Conservation (phyloP, 2,113 vertebrate species). For the Grammomys dolichurus region DNA sequence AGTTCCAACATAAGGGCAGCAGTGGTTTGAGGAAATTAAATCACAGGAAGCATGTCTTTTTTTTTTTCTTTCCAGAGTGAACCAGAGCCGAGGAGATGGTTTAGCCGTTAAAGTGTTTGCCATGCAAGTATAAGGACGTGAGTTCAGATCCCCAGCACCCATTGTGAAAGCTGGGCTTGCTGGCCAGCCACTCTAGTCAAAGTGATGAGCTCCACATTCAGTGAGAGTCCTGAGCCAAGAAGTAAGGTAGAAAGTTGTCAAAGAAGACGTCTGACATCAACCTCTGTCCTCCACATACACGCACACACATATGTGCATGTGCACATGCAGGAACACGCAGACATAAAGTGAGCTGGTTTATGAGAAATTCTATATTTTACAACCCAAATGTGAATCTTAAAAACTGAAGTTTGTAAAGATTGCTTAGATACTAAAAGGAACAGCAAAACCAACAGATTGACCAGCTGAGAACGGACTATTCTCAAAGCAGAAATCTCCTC, state of each 20-base stretch:
- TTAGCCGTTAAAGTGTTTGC: neutral
- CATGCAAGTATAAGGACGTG: neutral
- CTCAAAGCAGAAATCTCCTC: conserved; percentile 16
- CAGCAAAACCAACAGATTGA: neutral
- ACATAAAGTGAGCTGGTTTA: neutral
- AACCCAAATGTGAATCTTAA: neutral
- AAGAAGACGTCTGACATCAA: neutral
- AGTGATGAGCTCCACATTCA: neutral
- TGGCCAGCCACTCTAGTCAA: neutral
- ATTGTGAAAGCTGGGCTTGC: neutral
- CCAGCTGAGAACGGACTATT: neutral
- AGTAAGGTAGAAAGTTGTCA: neutral
- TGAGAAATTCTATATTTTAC: conserved; percentile 17
- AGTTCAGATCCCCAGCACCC: neutral
- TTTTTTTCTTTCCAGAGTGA: neutral
- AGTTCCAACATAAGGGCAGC: neutral
- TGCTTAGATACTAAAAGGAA: conserved; percentile 6
- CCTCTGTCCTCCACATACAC: neutral
- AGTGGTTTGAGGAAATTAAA: conserved; percentile 11
- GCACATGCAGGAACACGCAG: rapidly evolving
- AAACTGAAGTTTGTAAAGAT: conserved; percentile 18
- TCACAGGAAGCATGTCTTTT: neutral
- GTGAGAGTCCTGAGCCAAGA: neutral
- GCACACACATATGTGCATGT: rapidly evolving
- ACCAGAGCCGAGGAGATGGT: neutral